These are phyloP conservation scores for Amphiprion ocellaris DNA, from an alignment of 2,113 vertebrate species.

Conservation along the genomic window DNA sequence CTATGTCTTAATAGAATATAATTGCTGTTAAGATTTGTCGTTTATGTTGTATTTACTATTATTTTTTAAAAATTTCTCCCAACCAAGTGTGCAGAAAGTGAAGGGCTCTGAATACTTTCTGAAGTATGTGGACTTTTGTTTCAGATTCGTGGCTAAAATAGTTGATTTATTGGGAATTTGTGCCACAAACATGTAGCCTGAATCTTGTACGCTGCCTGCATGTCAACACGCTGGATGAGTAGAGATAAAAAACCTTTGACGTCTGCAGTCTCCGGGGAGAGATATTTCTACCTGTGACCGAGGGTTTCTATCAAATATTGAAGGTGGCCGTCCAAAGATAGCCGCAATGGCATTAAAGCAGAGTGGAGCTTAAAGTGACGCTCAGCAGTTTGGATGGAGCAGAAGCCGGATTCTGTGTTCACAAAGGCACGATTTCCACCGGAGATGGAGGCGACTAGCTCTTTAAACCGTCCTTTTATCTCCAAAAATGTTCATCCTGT, in stretches of 20 bases:
- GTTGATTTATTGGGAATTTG: no score
- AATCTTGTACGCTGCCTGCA: no score
- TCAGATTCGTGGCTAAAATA: no score
- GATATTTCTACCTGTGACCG: conserved; percentile 76
- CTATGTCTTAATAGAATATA: no score
- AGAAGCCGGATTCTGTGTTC: not conserved
- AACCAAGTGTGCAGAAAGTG: no score
- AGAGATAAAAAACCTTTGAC: conserved; percentile 18
- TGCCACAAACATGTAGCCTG: no score
- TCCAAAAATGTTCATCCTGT: not conserved
- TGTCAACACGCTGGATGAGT: conserved; percentile 21
- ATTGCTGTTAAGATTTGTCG: no score
- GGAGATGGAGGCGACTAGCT: not conserved
- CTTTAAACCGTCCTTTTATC: not conserved
- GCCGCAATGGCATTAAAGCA: conserved; percentile 54
- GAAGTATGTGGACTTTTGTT: no score
- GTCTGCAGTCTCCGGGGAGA: conserved; percentile 58
- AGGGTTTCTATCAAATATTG: conserved; percentile 80
- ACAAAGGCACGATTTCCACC: not conserved
- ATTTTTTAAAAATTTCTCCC: no score
- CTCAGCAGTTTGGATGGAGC: conserved; percentile 49
- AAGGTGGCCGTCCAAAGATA: conserved; percentile 74
- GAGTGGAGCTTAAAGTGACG: conserved; percentile 63
- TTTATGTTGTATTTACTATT: no score
- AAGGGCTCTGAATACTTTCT: no score